These are phyloP conservation scores for Propithecus perrieri DNA, from an alignment of 2,797 vertebrate genomes.

Conservation along the genomic window DNA sequence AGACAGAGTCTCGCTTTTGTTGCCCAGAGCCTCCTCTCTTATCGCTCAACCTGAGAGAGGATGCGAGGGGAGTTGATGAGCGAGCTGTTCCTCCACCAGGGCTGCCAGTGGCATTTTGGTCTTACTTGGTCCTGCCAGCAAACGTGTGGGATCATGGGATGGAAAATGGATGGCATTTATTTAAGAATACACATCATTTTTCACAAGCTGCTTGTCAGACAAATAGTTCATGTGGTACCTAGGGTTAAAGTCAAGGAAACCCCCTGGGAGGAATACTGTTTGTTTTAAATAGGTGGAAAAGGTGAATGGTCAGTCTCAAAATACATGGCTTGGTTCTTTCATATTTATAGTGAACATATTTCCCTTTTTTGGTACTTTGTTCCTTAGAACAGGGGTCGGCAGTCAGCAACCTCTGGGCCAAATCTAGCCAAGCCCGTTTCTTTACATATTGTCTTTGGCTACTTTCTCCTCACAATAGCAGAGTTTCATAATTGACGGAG, in stretches of 20 bases:
- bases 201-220: background rate
- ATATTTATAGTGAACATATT: background rate
- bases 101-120: background rate
- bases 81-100: background rate
- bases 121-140: background rate
- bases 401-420: background rate
- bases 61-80: background rate
- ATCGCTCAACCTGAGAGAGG: background rate
- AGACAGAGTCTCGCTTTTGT: too few species aligned
- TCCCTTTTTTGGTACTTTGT: background rate
- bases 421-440: background rate
- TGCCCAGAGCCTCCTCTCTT: background rate
- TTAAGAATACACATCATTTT: background rate
- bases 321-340: background rate
- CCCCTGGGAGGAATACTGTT: background rate
- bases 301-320: background rate
- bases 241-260: background rate
- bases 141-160: accelerated
- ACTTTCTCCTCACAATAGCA: background rate
- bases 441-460: background rate
- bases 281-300: background rate
- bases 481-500: background rate
- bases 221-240: background rate
- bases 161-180: background rate
- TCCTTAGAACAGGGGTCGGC: background rate